Evolutionary conservation across 2,797 vertebrate genomes (phyloP).

Genomic region (Natrix natrix): DNA sequence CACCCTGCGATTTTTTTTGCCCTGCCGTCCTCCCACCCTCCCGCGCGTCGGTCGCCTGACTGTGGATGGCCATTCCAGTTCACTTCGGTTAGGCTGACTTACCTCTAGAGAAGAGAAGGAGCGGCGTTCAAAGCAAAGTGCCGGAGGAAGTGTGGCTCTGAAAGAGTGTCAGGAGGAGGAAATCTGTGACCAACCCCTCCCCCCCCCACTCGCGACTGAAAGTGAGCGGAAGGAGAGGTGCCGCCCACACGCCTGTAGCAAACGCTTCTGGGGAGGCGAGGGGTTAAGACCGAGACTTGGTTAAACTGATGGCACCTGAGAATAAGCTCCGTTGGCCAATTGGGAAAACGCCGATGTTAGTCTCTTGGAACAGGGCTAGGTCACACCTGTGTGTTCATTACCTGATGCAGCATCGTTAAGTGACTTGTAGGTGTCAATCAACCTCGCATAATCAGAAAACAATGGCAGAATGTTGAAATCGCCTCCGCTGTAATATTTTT

Average conservation of each 20-base stretch:
- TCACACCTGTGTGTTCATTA: neutral
- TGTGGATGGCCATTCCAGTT: neutral
- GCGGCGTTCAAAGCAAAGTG: neutral
- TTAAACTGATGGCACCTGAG: neutral
- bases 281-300: neutral
- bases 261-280: neutral
- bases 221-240: neutral
- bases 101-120: neutral
- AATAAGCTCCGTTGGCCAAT: neutral
- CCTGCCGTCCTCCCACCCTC: neutral
- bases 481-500: conserved; percentile 8
- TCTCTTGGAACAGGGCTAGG: no score
- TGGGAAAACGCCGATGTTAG: neutral
- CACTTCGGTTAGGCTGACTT: neutral
- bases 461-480: neutral
- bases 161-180: neutral
- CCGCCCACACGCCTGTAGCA: neutral
- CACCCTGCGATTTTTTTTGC: neutral
- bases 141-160: conserved; percentile 9
- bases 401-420: neutral
- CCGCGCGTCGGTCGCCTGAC: neutral
- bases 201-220: neutral
- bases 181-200: neutral
- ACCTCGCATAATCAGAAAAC: neutral
- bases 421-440: neutral